phyloP scores from a whole-genome alignment of 2,888 invertebrate species.

The Drosophila anomalipes region DNA sequence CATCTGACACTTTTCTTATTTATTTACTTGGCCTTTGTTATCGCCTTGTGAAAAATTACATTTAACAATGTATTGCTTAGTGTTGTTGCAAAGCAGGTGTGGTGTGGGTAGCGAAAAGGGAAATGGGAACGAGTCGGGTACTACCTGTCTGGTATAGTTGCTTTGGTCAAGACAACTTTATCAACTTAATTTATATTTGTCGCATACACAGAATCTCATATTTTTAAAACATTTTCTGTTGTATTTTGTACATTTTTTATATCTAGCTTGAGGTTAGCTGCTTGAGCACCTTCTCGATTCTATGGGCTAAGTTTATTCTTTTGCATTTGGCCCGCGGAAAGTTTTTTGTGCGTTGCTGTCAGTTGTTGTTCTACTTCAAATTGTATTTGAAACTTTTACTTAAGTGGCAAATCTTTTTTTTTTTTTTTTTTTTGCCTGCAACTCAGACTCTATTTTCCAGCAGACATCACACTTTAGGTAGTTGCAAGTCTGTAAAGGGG shows the following conservation, averaged over 20 bases:
- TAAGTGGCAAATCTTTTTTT: conserved; percentile 67
- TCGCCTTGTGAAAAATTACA: conserved; percentile 54
- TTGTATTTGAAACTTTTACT: conserved; percentile 70
- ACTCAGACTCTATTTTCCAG: conserved; percentile 1
- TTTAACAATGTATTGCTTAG: conserved; percentile 20
- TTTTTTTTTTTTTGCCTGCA: conserved; percentile 12
- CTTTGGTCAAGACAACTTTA: conserved; percentile 58
- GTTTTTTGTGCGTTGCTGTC: conserved; percentile 33
- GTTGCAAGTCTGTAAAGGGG: neutral
- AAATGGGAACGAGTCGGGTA: too few species aligned
- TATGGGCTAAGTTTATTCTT: conserved; percentile 2
- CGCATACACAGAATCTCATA: conserved; percentile 36
- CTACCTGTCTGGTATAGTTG: conserved; percentile 8
- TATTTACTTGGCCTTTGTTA: conserved; percentile 50
- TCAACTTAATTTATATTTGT: conserved; percentile 62
- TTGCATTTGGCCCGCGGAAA: conserved; percentile 49
- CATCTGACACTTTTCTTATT: conserved; percentile 67
- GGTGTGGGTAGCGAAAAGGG: neutral
- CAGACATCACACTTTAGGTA: neutral
- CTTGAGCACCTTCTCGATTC: conserved; percentile 1
- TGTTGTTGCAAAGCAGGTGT: conserved; percentile 5
- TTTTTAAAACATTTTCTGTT: conserved; percentile 30
- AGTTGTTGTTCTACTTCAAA: conserved; percentile 50
- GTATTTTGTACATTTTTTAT: conserved; percentile 38
- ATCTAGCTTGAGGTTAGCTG: neutral